phyloP scores from a whole-genome alignment of 2,113 vertebrate genomes.

The Callipepla californica region DNA sequence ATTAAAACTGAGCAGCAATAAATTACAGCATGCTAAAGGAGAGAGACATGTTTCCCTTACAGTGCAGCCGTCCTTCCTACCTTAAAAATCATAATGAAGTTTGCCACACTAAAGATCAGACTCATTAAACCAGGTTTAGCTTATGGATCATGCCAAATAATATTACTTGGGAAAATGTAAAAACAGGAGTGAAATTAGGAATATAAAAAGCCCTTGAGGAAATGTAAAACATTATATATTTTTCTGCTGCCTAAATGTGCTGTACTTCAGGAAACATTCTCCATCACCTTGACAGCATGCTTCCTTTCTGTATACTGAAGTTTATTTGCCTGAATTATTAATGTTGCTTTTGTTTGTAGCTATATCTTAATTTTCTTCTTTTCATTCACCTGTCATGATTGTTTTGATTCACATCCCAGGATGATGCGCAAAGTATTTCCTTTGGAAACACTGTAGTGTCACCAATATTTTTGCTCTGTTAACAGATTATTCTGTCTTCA shows the following conservation, averaged over 20 bases:
- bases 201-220: slow-evolving; percentile 43
- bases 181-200: slow-evolving; percentile 44
- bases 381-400: slow-evolving; percentile 78
- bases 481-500: slow-evolving; percentile 76
- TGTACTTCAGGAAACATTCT: slow-evolving; percentile 66
- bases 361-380: slow-evolving; percentile 79
- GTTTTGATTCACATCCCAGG: slow-evolving; percentile 76
- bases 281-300: slow-evolving; percentile 76
- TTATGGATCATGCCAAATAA: slow-evolving; percentile 45
- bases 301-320: slow-evolving; percentile 72
- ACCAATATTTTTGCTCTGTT: slow-evolving; percentile 74
- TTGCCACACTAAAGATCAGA: background rate
- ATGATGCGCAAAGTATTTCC: slow-evolving; percentile 76
- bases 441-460: slow-evolving; percentile 72
- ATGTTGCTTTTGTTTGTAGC: slow-evolving; percentile 79
- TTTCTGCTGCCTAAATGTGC: slow-evolving; percentile 56
- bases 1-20: slow-evolving; percentile 41
- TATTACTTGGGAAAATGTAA: slow-evolving; percentile 41
- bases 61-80: background rate
- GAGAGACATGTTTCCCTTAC: background rate
- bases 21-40: background rate
- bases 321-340: slow-evolving; percentile 84
- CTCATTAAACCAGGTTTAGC: slow-evolving; percentile 32
- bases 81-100: background rate
- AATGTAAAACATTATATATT: slow-evolving; percentile 63